Percentiles rank a stretch among this genome's conserved stretches.
These are phyloP conservation scores for Aplysia californica DNA, from an alignment of 1,140 invertebrate genomes.

Conservation along the genomic window DNA sequence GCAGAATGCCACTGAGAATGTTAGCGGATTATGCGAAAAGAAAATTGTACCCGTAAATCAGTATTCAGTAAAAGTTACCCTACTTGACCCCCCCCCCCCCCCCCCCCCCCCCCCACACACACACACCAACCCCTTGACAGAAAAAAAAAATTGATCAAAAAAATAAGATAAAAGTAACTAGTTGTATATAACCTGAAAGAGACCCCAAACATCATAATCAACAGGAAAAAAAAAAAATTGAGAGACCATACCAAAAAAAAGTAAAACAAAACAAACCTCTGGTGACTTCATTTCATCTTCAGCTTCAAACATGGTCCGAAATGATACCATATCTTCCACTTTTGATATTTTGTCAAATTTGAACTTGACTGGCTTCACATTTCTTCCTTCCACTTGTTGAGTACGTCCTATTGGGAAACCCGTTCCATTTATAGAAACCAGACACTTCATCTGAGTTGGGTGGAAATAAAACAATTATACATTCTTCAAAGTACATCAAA, in stretches of 20 bases:
- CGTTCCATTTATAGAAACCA: neutral
- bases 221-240: too few relatives aligned
- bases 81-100: too few relatives aligned
- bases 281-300: neutral
- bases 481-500: too few relatives aligned
- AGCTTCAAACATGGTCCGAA: neutral
- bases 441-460: constrained; percentile 15
- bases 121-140: too few relatives aligned
- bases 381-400: constrained; percentile 6
- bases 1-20: neutral
- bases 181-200: too few relatives aligned
- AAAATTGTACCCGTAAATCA: neutral
- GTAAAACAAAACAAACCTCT: too few relatives aligned
- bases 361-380: neutral
- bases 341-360: neutral
- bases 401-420: neutral
- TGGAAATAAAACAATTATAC: neutral
- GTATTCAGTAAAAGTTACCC: too few relatives aligned
- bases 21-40: neutral
- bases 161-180: too few relatives aligned
- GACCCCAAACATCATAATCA: too few relatives aligned
- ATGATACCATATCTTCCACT: neutral
- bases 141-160: too few relatives aligned
- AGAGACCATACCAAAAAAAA: too few relatives aligned
- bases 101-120: too few relatives aligned